These are phyloP conservation scores for Actinia tenebrosa DNA, from an alignment of 64 coral and sea anemone species.

Conservation along the genomic window DNA sequence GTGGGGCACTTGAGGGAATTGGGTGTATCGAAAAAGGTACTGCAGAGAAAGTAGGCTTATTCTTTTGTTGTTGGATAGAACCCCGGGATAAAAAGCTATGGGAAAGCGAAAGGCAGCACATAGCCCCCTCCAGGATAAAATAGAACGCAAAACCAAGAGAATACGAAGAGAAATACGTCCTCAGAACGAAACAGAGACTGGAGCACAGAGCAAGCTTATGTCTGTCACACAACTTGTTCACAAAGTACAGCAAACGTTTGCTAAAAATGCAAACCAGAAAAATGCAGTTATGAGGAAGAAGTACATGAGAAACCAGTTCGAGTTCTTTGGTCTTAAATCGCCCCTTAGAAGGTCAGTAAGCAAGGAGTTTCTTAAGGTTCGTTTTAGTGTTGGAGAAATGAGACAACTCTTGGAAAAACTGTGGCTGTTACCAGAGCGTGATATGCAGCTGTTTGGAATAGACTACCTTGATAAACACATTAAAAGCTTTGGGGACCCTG, in stretches of 20 bases:
- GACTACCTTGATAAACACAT: conserved; percentile 82
- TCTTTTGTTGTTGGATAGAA: too few relatives aligned
- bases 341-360: conserved; percentile 51
- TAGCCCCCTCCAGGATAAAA: not conserved
- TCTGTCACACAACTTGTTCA: conserved; percentile 13
- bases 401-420: conserved; percentile 52
- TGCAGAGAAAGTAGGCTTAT: not conserved
- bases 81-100: not conserved
- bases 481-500: conserved; percentile 41
- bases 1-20: not conserved
- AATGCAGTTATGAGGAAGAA: conserved; percentile 61
- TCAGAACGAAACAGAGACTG: not conserved
- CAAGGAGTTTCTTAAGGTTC: conserved; percentile 45
- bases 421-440: conserved; percentile 79
- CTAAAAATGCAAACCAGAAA: conserved; percentile 53
- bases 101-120: not conserved
- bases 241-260: conserved; percentile 29
- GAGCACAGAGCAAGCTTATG: not conserved
- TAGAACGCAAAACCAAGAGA: too few relatives aligned
- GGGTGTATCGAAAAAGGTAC: not conserved
- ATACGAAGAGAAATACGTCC: not conserved
- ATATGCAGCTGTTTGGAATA: conserved; percentile 79
- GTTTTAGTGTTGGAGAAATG: conserved; percentile 33
- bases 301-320: conserved; percentile 78
- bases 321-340: conserved; percentile 73